Evolutionary conservation across 1,140 invertebrate species (phyloP).

Genomic region (Pectinophora gossypiella): DNA sequence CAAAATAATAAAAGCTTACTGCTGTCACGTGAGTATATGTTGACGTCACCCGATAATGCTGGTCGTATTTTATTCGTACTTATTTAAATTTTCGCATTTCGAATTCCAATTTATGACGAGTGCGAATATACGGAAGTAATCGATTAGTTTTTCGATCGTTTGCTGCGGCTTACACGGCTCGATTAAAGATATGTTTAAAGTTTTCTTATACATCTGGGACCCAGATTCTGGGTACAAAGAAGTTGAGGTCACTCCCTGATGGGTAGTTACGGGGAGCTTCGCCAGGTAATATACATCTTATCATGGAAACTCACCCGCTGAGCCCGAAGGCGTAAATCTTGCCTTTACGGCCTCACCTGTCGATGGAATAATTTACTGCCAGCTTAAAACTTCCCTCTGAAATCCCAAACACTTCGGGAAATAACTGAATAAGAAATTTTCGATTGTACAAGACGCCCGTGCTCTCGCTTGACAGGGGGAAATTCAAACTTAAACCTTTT

Average conservation of each 20-base stretch:
- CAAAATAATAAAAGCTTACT: constrained; percentile 45
- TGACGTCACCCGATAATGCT: constrained; percentile 34
- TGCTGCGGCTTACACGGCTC: too few relatives aligned
- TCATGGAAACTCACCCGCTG: constrained; percentile 52
- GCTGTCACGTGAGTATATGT: constrained; percentile 28
- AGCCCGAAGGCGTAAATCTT: constrained; percentile 67
- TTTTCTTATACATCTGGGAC: too few relatives aligned
- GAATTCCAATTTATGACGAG: constrained; percentile 37
- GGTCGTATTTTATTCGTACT: constrained; percentile 28
- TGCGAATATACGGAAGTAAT: constrained; percentile 38
- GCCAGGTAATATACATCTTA: constrained; percentile 65
- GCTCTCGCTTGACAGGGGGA: constrained; percentile 40
- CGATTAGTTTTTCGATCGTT: constrained; percentile 30
- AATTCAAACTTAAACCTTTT: constrained; percentile 51
- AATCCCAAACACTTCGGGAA: constrained; percentile 71
- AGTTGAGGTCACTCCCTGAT: constrained; percentile 37
- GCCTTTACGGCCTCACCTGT: constrained; percentile 71
- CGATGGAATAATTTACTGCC: constrained; percentile 72
- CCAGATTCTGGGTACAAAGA: too few relatives aligned
- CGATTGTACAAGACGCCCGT: constrained; percentile 36
- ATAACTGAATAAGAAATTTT: constrained; percentile 71
- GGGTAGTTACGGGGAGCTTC: constrained; percentile 47
- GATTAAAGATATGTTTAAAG: too few relatives aligned
- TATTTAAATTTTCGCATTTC: constrained; percentile 38
- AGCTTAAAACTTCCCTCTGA: constrained; percentile 66